These are phyloP conservation scores for Oreohelix idahoensis DNA, from an alignment of 1,140 invertebrate genomes.

Conservation along the genomic window DNA sequence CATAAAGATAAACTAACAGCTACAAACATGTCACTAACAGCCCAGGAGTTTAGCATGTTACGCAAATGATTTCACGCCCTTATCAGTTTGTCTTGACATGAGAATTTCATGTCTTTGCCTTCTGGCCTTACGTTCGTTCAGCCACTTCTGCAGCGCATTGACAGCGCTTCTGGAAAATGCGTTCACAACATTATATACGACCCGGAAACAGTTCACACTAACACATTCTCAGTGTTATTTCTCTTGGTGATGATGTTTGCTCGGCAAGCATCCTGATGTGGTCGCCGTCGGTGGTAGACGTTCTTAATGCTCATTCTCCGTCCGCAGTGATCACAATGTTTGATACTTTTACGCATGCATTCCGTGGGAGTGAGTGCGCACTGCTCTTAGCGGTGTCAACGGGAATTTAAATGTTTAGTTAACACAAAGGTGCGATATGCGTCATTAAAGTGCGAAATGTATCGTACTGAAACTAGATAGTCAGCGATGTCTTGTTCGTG, in stretches of 20 bases:
- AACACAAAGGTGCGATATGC: constrained; percentile 11
- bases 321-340: background rate
- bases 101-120: no score
- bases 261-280: background rate
- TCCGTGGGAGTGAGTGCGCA: background rate
- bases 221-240: background rate
- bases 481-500: background rate
- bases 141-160: no score
- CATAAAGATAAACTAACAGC: no score
- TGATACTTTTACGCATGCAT: constrained; percentile 4
- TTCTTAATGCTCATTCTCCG: background rate
- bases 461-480: background rate
- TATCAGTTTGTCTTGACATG: no score
- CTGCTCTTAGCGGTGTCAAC: background rate
- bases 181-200: background rate
- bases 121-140: no score
- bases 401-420: constrained; percentile 14
- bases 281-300: background rate
- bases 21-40: no score
- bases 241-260: background rate
- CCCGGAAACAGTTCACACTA: background rate
- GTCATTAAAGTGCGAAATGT: background rate
- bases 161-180: no score
- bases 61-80: no score
- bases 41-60: no score